These are phyloP conservation scores for Bungarus multicinctus DNA, from an alignment of 2,113 vertebrate species.

Conservation along the genomic window DNA sequence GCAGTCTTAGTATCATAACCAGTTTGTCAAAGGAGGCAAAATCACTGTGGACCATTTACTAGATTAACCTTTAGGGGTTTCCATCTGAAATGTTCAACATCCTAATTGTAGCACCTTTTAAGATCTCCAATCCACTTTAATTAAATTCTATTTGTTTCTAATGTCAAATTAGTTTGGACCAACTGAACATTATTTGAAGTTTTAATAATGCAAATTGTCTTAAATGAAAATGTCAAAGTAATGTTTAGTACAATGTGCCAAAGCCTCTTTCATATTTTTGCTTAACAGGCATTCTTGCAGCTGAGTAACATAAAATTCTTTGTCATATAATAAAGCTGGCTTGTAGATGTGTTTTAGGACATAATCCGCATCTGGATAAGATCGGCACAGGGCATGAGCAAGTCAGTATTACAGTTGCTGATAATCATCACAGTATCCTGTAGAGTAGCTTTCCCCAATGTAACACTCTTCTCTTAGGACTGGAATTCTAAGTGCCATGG, in stretches of 20 bases:
- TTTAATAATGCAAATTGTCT: background rate
- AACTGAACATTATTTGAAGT: background rate
- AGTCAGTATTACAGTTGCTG: background rate
- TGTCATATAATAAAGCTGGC: background rate
- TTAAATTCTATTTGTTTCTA: background rate
- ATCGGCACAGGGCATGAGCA: background rate
- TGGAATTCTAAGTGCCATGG: background rate
- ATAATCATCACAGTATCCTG: background rate
- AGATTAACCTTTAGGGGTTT: background rate
- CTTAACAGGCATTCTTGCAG: background rate
- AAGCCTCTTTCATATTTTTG: background rate
- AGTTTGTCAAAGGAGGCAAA: background rate
- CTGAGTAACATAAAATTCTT: background rate
- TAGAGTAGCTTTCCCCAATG: background rate
- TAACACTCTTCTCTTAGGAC: background rate
- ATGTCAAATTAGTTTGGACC: background rate
- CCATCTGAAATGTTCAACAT: background rate
- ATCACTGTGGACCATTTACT: background rate
- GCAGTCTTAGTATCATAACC: background rate
- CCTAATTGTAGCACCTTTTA: background rate
- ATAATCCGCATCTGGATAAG: background rate
- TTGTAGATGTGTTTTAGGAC: background rate
- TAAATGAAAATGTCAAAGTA: background rate
- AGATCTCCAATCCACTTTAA: background rate
- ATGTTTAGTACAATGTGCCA: background rate